Base-by-base conservation (phyloP, 2,888 invertebrate species). In the Sarcophaga subvicina region DNA sequence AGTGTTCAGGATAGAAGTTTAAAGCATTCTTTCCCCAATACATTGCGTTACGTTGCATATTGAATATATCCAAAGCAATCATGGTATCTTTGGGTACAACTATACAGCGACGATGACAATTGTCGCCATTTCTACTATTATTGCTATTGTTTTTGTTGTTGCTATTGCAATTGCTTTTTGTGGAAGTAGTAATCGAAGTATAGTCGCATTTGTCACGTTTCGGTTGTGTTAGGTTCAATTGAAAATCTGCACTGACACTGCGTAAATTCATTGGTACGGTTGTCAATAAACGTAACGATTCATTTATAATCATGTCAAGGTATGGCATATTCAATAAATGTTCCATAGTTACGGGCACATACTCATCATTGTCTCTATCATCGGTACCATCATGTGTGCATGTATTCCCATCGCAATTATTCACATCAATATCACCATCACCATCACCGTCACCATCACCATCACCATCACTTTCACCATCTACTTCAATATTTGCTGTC, bases 231-330 rank as follows among this genome's bases (percentile, higher is more conserved):
- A 86, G 45, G 25, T 89, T 86, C 85, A 92, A 76, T 83, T 89
- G 89, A 84, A 92, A 93, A 82, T 93, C 92, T 4, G 90, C 89
- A 59, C 92, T 91, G 27, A 91, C 93, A 79, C 91, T 90, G 37
- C 93, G 91, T 88, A 92, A 83, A 86, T 92, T 92, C 90, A 93
- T 91, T 2, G 93, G 93, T 27, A 93, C 91, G 8, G 93, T 91
- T 49, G 93, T 91, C 80, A 92, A 88, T 82, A 93, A 85, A 4
- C 93, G 92, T 84, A 93, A 83, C 17, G 93, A 89, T 87, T 93
- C 93, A 67, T 92, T 92, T 67, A 93, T 90, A 77, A 93, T 91
- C 81, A 92, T 91, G 49, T 93, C 93, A 86, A 93, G 88, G 60
- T 92, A 93, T 54, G 90, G 91, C 89, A 93, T 84, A 83, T 92